Evolutionary conservation across 2,797 vertebrate species (phyloP), one percentile per base, ranked within the genome.

Genomic region (Melanotaenia trifasciata): DNA sequence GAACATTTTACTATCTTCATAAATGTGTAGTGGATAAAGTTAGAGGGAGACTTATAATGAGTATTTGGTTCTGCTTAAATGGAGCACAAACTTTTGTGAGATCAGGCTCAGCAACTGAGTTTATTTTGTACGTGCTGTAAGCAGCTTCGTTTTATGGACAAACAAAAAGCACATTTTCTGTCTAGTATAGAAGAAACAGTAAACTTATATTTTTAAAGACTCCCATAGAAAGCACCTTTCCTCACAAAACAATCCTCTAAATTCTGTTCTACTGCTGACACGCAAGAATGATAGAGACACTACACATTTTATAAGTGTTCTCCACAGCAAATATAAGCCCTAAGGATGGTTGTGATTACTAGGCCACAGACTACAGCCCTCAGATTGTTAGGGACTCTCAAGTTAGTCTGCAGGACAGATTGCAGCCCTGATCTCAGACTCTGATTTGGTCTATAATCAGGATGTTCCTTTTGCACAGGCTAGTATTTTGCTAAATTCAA

Each of bases 351-450:
- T 72, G 70, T 80, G 78, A 87, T 87, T 78, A 67, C 76, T 2
- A 26, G 80, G 67, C 65, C 60, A 53, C 45, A 87, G 78, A 79
- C 77, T 80, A 63, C 38, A 68, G 32, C 66, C 69, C 28, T 38
- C 7, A 57, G 40, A 77, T 78, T 81, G 67, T 79, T 70, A 6
- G 60, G 69, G 74, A 76, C 22, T 69, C 62, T 24, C 8, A 22
- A 71, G 74, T 80, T 80, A 75, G 77, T 58, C 66, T 79, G 70
- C 32, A 67, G 81, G 81, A 86, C 83, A 90, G 86, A 91, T 89
- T 87, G 88, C 78, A 76, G 79, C 82, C 84, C 54, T 88, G 90
- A 91, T 90, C 91, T 83, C 72, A 40, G 67, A 69, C 70, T 71
- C 69, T 76, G 66, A 75, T 80, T 77, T 67, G 68, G 64, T 76